Evolutionary conservation across 2,888 invertebrate genomes (phyloP).

Genomic region (Melikaiella ostensackeni): DNA sequence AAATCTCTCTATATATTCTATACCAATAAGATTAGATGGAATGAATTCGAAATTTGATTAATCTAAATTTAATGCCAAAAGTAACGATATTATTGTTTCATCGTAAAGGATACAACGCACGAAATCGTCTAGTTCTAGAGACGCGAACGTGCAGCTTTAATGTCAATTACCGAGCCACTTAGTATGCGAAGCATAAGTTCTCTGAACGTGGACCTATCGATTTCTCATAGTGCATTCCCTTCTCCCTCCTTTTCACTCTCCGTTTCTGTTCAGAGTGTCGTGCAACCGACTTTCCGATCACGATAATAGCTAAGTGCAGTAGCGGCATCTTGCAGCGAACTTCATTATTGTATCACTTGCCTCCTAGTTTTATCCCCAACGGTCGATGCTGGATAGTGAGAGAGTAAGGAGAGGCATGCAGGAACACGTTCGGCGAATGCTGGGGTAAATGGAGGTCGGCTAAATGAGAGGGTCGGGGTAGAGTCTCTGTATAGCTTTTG

Average conservation of each 20-base stretch:
- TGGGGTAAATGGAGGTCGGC: slow-evolving; percentile 3
- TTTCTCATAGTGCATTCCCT: slow-evolving; percentile 19
- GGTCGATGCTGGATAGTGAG: slow-evolving; percentile 23
- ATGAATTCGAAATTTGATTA: not conserved
- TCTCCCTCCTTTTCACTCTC: slow-evolving; percentile 22
- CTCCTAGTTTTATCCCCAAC: slow-evolving; percentile 14
- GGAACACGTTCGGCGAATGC: slow-evolving; percentile 40
- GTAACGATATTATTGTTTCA: not conserved
- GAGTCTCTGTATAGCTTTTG: slow-evolving; percentile 1
- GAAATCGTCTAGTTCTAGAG: not conserved
- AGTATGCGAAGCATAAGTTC: slow-evolving; percentile 29
- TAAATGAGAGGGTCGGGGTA: slow-evolving; percentile 43
- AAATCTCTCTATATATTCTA: not conserved
- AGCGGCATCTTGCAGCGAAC: slow-evolving; percentile 30
- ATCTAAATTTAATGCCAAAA: not conserved
- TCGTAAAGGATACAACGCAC: not conserved
- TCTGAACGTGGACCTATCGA: slow-evolving; percentile 30
- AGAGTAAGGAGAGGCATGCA: slow-evolving; percentile 16
- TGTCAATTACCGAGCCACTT: slow-evolving; percentile 32
- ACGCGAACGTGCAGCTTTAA: slow-evolving; percentile 27
- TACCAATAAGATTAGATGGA: not conserved
- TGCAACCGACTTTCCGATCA: slow-evolving; percentile 28
- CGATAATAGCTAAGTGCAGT: slow-evolving; percentile 37
- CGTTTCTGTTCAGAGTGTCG: slow-evolving; percentile 22
- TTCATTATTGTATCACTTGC: slow-evolving; percentile 40